Conservation (phyloP, 37 sponge, comb jelly and placozoan species). For the Aphrocallistes beatrix region DNA sequence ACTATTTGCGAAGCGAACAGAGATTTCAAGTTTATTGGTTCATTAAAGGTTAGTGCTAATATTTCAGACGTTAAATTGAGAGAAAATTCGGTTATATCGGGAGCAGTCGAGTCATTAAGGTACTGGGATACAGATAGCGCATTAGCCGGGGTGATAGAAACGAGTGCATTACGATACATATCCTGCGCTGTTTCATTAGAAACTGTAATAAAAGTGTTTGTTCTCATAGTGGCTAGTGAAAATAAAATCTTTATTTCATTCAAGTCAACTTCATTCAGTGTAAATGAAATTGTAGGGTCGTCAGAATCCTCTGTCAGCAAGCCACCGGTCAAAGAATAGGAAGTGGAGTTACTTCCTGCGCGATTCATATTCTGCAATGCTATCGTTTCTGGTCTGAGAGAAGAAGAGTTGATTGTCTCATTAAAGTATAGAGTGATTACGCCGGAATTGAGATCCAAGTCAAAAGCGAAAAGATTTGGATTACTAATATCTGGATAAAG, state of each 20-base stretch:
- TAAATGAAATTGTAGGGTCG: not conserved
- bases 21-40: conserved; percentile 35
- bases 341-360: not conserved
- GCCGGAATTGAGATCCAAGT: conserved; percentile 58
- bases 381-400: conserved; percentile 35
- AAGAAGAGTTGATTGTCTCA: conserved; percentile 45
- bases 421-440: conserved; percentile 49
- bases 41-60: conserved; percentile 43
- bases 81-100: conserved; percentile 27
- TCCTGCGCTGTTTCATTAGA: conserved; percentile 35
- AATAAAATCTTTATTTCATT: conserved; percentile 32
- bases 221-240: conserved; percentile 25
- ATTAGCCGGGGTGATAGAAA: conserved; percentile 19
- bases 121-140: conserved; percentile 36
- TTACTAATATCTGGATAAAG: conserved; percentile 36
- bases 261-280: conserved; percentile 36
- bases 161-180: conserved; percentile 35
- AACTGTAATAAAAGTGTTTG: conserved; percentile 42
- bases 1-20: conserved; percentile 40
- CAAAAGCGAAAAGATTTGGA: conserved; percentile 33
- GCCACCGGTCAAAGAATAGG: conserved; percentile 35
- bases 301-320: not conserved
- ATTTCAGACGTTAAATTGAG: conserved; percentile 47
- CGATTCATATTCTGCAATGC: conserved; percentile 26
- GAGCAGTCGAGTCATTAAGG: conserved; percentile 38